These are phyloP conservation scores for Scolanthus callimorphus DNA, from an alignment of 92 coral and sea anemone species.

Conservation along the genomic window DNA sequence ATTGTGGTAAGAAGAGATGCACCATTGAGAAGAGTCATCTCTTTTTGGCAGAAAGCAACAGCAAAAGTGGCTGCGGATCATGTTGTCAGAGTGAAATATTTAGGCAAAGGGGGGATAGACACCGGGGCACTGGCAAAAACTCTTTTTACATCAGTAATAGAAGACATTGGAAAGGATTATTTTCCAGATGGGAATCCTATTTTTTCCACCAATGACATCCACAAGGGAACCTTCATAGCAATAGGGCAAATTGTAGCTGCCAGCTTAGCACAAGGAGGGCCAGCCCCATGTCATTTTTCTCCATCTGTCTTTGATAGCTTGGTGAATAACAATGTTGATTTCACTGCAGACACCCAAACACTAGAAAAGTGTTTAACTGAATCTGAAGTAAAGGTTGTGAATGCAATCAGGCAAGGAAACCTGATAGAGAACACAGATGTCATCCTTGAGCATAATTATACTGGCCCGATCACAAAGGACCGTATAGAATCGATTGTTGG, in stretches of 20 bases:
- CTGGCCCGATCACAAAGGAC: constrained; percentile 43
- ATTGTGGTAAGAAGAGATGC: constrained; percentile 59
- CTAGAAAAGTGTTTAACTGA: constrained; percentile 58
- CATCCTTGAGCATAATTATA: constrained; percentile 58
- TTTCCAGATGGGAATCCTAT: constrained; percentile 72
- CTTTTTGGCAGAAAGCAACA: constrained; percentile 52
- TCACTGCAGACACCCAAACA: constrained; percentile 34
- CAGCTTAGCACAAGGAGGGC: constrained; percentile 75
- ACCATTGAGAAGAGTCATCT: constrained; percentile 43
- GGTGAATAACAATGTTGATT: constrained; percentile 42
- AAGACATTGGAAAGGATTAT: constrained; percentile 33
- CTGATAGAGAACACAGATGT: constrained; percentile 39
- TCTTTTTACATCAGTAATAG: constrained; percentile 46
- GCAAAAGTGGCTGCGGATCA: constrained; percentile 36
- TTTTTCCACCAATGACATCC: constrained; percentile 52
- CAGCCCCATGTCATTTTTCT: constrained; percentile 59
- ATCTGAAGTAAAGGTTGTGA: constrained; percentile 33
- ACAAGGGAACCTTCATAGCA: constrained; percentile 61
- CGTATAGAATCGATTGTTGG: constrained; percentile 38
- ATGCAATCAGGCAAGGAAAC: constrained; percentile 42
- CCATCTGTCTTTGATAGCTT: constrained; percentile 48
- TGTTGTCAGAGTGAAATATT: constrained; percentile 38
- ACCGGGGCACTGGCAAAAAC: constrained; percentile 64
- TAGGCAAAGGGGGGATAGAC: constrained; percentile 67
- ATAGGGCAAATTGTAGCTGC: constrained; percentile 60